A percentile compares a stretch with the other conserved stretches of the same genome.
These are phyloP conservation scores for Rhagonycha fulva DNA, from an alignment of 2,888 invertebrate genomes.

Conservation along the genomic window DNA sequence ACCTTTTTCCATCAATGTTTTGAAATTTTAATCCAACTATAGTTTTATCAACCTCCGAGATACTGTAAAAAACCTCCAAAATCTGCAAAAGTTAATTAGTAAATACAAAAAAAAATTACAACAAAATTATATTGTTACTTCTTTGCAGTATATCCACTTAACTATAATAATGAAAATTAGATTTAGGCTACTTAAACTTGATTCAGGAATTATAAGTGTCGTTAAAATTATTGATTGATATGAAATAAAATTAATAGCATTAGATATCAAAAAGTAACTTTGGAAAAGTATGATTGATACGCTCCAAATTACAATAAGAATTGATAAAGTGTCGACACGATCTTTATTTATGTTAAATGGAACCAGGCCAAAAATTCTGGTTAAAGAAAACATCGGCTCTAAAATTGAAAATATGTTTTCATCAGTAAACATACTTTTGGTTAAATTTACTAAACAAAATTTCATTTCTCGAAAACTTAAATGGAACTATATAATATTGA, in stretches of 20 bases:
- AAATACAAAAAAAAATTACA: not conserved
- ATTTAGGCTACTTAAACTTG: no score
- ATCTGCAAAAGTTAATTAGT: not conserved
- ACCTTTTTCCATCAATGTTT: not conserved
- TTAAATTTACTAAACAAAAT: constrained; percentile 76
- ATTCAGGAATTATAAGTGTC: no score
- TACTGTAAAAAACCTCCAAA: not conserved
- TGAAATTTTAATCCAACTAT: not conserved
- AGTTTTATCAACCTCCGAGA: not conserved
- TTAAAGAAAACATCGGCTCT: constrained; percentile 4
- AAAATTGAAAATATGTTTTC: not conserved
- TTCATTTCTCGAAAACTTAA: no score
- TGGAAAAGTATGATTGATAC: no score
- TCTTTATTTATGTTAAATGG: not conserved
- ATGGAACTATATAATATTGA: no score
- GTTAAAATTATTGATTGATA: no score
- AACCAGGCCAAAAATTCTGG: not conserved
- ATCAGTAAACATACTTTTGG: constrained; percentile 66
- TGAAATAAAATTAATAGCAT: no score
- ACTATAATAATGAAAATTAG: no score
- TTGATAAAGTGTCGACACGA: no score
- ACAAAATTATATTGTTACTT: not conserved
- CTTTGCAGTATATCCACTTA: not conserved
- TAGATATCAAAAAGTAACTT: no score
- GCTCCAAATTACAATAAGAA: no score